phyloP scores from a whole-genome alignment of 1,140 invertebrate genomes.

The Gyrodactylus salaris region DNA sequence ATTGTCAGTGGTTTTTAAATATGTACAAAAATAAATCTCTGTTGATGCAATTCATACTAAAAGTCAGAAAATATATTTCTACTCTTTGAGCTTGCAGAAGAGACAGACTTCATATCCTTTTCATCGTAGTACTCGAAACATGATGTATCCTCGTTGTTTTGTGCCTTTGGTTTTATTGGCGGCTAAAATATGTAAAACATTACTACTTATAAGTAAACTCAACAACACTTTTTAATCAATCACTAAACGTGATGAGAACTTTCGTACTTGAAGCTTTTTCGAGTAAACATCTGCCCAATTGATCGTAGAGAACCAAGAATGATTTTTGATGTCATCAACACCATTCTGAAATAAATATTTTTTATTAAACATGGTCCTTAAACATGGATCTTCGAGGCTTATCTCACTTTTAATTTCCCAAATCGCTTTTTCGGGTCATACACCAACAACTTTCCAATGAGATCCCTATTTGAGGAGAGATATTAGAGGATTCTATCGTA shows the following conservation, averaged over 20 bases:
- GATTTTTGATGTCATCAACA: conserved; percentile 55
- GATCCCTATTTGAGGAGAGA: not conserved
- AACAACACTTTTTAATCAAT: not conserved
- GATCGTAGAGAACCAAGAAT: conserved; percentile 79
- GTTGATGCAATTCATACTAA: too few relatives aligned
- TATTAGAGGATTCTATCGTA: too few relatives aligned
- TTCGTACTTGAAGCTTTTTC: not conserved
- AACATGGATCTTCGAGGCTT: too few relatives aligned
- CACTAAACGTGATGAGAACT: too few relatives aligned
- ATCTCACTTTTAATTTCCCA: not conserved
- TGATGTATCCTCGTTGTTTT: not conserved
- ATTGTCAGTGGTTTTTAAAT: too few relatives aligned
- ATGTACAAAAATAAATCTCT: too few relatives aligned
- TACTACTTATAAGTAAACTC: not conserved
- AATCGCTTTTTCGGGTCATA: not conserved
- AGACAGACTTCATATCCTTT: not conserved
- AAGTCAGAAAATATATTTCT: not conserved
- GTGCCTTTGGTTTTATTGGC: not conserved
- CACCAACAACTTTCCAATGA: not conserved
- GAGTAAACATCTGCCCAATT: conserved; percentile 40
- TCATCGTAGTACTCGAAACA: not conserved
- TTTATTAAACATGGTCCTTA: too few relatives aligned
- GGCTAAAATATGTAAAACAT: not conserved
- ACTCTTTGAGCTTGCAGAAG: not conserved
- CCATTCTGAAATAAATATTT: conserved; percentile 33